These are phyloP conservation scores for Brevimyrus niger DNA, from an alignment of 2,113 vertebrate species.

Conservation along the genomic window DNA sequence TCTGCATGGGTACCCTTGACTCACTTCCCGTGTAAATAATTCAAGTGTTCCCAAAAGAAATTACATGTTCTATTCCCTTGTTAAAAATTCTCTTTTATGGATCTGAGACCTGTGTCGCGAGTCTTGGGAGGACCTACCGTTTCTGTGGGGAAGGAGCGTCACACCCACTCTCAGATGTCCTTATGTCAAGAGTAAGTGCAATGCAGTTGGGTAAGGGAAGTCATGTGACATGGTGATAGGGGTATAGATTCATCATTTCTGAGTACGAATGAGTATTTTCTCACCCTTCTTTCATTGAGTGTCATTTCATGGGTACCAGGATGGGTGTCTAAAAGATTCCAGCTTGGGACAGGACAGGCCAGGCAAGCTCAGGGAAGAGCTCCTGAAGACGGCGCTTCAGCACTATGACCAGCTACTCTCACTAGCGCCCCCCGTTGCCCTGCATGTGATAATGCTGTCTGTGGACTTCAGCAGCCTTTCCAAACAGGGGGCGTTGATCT, in stretches of 20 bases:
- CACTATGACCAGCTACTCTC: constrained; percentile 59
- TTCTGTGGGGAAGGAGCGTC: constrained; percentile 24
- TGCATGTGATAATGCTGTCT: constrained; percentile 63
- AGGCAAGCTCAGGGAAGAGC: background rate
- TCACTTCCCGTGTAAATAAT: constrained; percentile 35
- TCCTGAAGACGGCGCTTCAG: constrained; percentile 15
- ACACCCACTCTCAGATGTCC: background rate
- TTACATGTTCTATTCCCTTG: constrained; percentile 45
- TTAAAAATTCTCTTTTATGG: constrained; percentile 41
- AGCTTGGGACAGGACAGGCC: constrained; percentile 29
- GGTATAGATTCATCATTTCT: background rate
- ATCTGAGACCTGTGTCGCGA: constrained; percentile 40
- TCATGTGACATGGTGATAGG: constrained; percentile 39
- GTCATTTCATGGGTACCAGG: constrained; percentile 49
- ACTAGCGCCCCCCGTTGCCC: constrained; percentile 35
- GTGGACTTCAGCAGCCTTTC: constrained; percentile 67
- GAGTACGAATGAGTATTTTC: background rate
- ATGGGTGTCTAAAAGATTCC: constrained; percentile 42
- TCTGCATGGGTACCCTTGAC: constrained; percentile 47
- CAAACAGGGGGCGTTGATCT: constrained; percentile 66
- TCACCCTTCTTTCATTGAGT: constrained; percentile 32
- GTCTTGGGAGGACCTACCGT: constrained; percentile 32
- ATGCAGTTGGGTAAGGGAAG: constrained; percentile 29
- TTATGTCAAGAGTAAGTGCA: constrained; percentile 18
- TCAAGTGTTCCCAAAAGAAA: constrained; percentile 41